Percentiles rank a stretch among this genome's conserved stretches.
Conservation (phyloP, 2,797 vertebrate genomes). For the Mus minutoides region DNA sequence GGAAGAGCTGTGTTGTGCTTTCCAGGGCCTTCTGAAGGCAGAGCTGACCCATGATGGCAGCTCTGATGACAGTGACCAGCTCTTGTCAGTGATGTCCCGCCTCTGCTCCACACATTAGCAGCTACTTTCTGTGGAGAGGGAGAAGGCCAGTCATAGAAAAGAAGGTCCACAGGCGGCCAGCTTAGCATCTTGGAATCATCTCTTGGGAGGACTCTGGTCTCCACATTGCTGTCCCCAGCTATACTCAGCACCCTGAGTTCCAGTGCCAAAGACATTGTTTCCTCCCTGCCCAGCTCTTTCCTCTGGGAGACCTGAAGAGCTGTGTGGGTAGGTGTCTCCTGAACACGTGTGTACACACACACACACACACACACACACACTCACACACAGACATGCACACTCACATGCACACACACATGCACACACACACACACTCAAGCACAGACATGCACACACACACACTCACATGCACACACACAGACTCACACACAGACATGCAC, state of each 20-base stretch:
- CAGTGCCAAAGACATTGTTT: fast-evolving
- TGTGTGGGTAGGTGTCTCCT: neutral
- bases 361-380: too few species aligned
- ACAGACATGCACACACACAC: too few species aligned
- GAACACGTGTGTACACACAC: neutral
- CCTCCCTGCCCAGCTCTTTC: neutral
- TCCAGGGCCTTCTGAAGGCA: slow-evolving; percentile 64
- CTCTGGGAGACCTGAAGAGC: neutral
- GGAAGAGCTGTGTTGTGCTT: slow-evolving; percentile 86
- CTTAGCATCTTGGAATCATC: neutral
- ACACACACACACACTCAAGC: too few species aligned
- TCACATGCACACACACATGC: too few species aligned
- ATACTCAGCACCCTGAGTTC: neutral
- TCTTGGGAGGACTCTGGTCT: neutral
- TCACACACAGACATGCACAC: too few species aligned
- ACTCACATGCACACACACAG: too few species aligned
- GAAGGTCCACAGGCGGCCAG: neutral
- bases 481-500: too few species aligned
- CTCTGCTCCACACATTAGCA: slow-evolving; percentile 13
- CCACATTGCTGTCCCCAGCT: too few species aligned
- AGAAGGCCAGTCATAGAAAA: neutral
- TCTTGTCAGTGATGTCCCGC: neutral
- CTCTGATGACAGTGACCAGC: neutral
- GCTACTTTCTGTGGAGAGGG: neutral
- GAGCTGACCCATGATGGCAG: fast-evolving